Percentiles rank a stretch among this genome's conserved stretches.
Conservation (phyloP, 2,797 vertebrate species). For the Cebuella pygmaea region DNA sequence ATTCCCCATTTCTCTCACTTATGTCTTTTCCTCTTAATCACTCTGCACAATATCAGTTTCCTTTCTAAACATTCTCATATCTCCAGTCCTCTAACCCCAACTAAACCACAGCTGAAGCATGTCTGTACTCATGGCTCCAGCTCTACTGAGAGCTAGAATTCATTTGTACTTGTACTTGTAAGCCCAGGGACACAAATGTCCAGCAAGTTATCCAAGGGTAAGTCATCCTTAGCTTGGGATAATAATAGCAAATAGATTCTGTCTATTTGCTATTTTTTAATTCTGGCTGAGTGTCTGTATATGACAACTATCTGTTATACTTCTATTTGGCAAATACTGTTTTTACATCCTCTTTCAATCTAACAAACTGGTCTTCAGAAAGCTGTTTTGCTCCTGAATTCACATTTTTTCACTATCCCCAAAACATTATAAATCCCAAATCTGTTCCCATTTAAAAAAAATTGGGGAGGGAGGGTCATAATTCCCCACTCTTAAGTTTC, state of each 20-base stretch:
- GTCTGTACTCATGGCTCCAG: not conserved
- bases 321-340: not conserved
- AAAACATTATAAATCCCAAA: constrained; percentile 29
- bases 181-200: not conserved
- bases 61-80: not conserved
- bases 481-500: not conserved
- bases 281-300: not conserved
- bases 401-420: not conserved
- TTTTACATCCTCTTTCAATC: not conserved
- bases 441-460: not conserved
- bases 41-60: not conserved
- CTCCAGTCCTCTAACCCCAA: not conserved
- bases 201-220: not conserved
- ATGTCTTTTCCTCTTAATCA: not conserved
- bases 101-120: not conserved
- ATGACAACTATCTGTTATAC: not conserved
- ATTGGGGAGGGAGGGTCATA: not conserved
- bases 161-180: not conserved
- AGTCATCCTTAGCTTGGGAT: not conserved
- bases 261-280: not conserved
- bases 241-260: not conserved
- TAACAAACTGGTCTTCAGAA: constrained; percentile 19
- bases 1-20: not conserved
- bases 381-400: not conserved
- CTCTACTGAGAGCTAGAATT: not conserved